A percentile compares a stretch with the other conserved stretches of the same genome.
Evolutionary conservation across 1,140 invertebrate genomes (phyloP).

Genomic region (Drosophila auraria): DNA sequence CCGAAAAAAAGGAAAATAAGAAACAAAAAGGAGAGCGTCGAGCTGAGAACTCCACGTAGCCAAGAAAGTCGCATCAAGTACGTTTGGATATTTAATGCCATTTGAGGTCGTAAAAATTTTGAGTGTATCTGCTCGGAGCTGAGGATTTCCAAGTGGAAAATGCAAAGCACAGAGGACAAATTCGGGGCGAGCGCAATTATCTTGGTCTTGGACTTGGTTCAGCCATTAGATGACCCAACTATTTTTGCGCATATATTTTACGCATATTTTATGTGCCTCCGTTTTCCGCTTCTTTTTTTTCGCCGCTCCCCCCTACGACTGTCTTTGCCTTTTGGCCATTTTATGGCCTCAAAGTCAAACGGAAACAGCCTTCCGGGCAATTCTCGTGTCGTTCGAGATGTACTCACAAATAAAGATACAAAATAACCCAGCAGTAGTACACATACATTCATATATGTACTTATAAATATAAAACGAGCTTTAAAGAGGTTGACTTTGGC

Average conservation of each 20-base stretch:
- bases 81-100: constrained; percentile 80
- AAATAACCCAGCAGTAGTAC: constrained; percentile 27
- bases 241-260: constrained; percentile 74
- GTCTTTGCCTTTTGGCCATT: constrained; percentile 31
- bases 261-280: constrained; percentile 73
- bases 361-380: constrained; percentile 23
- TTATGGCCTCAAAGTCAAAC: constrained; percentile 49
- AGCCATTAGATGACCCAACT: constrained; percentile 81
- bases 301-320: not conserved
- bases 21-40: constrained; percentile 14
- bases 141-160: constrained; percentile 51
- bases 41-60: constrained; percentile 68
- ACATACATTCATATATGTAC: constrained; percentile 16
- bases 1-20: constrained; percentile 6
- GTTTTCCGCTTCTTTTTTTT: constrained; percentile 25
- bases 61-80: constrained; percentile 72
- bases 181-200: constrained; percentile 68
- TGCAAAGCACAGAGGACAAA: constrained; percentile 67
- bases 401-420: constrained; percentile 58
- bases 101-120: constrained; percentile 77
- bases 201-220: constrained; percentile 72
- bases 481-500: constrained; percentile 37
- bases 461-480: constrained; percentile 26
- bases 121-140: constrained; percentile 58
- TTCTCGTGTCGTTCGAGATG: constrained; percentile 44